Evolutionary conservation across 2,113 vertebrate species (phyloP).

Genomic region (Uria aalge): DNA sequence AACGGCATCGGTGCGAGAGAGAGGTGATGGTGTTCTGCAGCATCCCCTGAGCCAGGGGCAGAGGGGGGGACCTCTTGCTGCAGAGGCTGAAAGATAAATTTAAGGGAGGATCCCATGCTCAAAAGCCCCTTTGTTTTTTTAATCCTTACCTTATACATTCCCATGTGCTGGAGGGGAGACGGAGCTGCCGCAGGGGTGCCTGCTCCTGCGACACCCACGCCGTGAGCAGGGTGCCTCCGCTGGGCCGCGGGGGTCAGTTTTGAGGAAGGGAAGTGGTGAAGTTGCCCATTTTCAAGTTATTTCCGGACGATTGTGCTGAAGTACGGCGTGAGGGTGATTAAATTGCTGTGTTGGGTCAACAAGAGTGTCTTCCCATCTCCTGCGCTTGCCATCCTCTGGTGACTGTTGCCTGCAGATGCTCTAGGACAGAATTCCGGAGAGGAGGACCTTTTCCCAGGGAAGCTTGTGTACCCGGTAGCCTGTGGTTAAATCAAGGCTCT

Average conservation of each 20-base stretch:
- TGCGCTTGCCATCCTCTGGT: not conserved
- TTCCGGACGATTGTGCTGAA: not conserved
- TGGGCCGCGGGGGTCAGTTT: no score
- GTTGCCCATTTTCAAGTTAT: not conserved
- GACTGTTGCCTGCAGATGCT: not conserved
- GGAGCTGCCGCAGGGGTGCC: rapidly evolving
- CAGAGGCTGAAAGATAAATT: not conserved
- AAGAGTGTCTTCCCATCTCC: not conserved
- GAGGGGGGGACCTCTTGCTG: not conserved
- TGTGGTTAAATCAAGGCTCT: not conserved
- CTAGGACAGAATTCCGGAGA: not conserved
- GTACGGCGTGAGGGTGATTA: not conserved
- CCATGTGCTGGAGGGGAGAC: rapidly evolving
- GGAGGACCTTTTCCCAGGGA: not conserved
- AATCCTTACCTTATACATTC: not conserved
- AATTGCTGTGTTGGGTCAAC: not conserved
- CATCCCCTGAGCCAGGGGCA: not conserved
- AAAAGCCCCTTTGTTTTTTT: not conserved
- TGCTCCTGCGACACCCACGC: rapidly evolving
- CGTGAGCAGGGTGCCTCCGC: rapidly evolving
- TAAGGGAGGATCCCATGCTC: not conserved
- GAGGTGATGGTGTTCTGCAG: not conserved
- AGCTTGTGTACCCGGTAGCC: not conserved
- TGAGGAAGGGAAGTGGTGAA: no score
- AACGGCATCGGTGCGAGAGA: not conserved